phyloP scores from a whole-genome alignment of 2,888 invertebrate genomes.

The Sceliomorpha sp. region DNA sequence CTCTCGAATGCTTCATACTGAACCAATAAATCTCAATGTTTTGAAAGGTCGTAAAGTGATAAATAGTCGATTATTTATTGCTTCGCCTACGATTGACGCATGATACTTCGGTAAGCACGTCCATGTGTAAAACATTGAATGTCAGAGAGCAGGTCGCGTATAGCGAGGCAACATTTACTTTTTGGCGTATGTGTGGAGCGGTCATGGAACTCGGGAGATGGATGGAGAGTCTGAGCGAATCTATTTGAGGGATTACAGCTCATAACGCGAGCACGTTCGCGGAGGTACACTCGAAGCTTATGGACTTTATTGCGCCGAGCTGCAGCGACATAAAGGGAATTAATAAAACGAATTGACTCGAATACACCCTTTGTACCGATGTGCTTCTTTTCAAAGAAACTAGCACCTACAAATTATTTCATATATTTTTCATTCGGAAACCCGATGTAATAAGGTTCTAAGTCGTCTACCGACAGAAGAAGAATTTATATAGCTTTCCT shows the following conservation, averaged over 20 bases:
- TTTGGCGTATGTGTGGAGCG: conserved; percentile 19
- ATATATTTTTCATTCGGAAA: conserved; percentile 24
- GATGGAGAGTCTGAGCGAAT: conserved; percentile 35
- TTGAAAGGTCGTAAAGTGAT: too few relatives aligned
- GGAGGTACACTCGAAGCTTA: conserved; percentile 43
- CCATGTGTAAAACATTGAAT: conserved; percentile 9
- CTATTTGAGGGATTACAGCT: conserved; percentile 50
- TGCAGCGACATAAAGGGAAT: conserved; percentile 42
- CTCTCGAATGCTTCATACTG: too few relatives aligned
- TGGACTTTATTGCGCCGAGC: conserved; percentile 41
- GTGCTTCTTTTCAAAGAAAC: conserved; percentile 18
- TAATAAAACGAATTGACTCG: conserved; percentile 49
- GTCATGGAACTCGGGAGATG: conserved; percentile 26
- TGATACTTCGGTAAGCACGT: conserved; percentile 13
- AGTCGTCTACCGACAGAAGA: background rate
- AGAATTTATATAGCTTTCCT: background rate
- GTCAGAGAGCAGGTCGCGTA: conserved; percentile 15
- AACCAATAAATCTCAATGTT: too few relatives aligned
- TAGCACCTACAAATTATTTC: conserved; percentile 9
- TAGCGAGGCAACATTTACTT: conserved; percentile 27
- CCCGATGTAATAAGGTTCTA: conserved; percentile 12
- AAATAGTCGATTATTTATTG: too few relatives aligned
- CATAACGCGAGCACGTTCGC: conserved; percentile 42
- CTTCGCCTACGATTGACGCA: too few relatives aligned
- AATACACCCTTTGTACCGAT: conserved; percentile 27